A percentile compares a stretch with the other conserved stretches of the same genome.
phyloP scores from a whole-genome alignment of 1,140 invertebrate genomes.

The Cephus cinctus region DNA sequence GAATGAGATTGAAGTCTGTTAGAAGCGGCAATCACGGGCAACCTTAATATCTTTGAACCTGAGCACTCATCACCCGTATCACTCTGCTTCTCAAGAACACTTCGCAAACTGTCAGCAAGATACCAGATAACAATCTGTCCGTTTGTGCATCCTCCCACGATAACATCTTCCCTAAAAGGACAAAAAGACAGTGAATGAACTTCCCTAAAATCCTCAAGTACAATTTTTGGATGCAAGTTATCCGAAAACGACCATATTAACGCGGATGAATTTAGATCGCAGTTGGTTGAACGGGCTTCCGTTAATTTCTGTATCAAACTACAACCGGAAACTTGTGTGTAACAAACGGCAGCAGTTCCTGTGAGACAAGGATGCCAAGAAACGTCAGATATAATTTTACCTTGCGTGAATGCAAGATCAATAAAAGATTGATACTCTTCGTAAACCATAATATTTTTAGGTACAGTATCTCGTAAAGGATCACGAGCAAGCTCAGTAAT shows the following conservation, averaged over 20 bases:
- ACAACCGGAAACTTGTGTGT: conserved; percentile 48
- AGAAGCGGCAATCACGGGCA: conserved; percentile 58
- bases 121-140: conserved; percentile 75
- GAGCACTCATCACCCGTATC: too few relatives aligned
- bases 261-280: conserved; percentile 32
- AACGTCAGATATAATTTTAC: conserved; percentile 61
- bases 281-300: conserved; percentile 1
- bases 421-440: conserved; percentile 60
- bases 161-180: conserved; percentile 63
- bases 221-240: conserved; percentile 64
- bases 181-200: conserved; percentile 66
- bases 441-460: conserved; percentile 41
- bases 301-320: conserved; percentile 18
- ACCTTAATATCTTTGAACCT: conserved; percentile 55
- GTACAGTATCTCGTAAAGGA: not conserved
- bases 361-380: conserved; percentile 66
- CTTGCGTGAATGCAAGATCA: conserved; percentile 57
- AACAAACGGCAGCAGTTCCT: conserved; percentile 64
- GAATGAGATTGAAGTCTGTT: conserved; percentile 61
- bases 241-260: conserved; percentile 71
- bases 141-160: conserved; percentile 67
- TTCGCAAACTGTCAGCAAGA: conserved; percentile 57
- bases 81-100: not conserved
- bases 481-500: conserved; percentile 53
- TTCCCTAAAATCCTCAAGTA: conserved; percentile 63